phyloP scores from a whole-genome alignment of 2,888 invertebrate species.

The Hermaeophaga mercurialis region DNA sequence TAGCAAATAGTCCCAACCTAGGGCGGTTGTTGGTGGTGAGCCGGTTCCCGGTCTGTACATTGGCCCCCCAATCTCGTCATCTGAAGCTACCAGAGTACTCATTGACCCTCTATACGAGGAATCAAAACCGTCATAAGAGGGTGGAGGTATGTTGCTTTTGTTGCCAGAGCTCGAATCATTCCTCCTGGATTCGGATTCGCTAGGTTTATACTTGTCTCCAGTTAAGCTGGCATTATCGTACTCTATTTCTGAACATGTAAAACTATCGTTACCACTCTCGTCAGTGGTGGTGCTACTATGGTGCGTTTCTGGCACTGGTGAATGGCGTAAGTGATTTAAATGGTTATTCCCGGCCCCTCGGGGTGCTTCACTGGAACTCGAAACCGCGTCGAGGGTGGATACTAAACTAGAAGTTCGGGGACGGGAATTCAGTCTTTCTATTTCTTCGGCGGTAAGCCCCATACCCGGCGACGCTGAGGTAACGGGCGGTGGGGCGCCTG shows the following conservation, averaged over 20 bases:
- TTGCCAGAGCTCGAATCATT: slow-evolving; percentile 55
- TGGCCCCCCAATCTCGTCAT: slow-evolving; percentile 83
- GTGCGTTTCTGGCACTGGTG: slow-evolving; percentile 73
- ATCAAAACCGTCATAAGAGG: slow-evolving; percentile 89
- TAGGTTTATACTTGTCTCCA: slow-evolving; percentile 71
- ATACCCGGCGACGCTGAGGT: slow-evolving; percentile 73
- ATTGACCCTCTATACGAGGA: slow-evolving; percentile 93
- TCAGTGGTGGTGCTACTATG: slow-evolving; percentile 85
- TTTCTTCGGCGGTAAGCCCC: slow-evolving; percentile 91
- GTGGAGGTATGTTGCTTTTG: slow-evolving; percentile 72
- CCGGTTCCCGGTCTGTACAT: slow-evolving; percentile 81
- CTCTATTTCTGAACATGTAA: slow-evolving; percentile 97
- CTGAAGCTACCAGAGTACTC: slow-evolving; percentile 91
- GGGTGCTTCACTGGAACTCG: slow-evolving; percentile 83
- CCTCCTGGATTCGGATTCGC: slow-evolving; percentile 50
- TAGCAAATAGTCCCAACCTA: slow-evolving; percentile 92
- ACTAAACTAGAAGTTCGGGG: slow-evolving; percentile 90
- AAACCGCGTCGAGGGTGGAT: slow-evolving; percentile 91
- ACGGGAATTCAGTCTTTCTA: slow-evolving; percentile 85
- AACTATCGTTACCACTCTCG: slow-evolving; percentile 95
- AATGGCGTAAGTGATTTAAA: slow-evolving; percentile 69
- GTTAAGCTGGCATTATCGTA: slow-evolving; percentile 89
- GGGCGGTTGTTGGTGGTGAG: slow-evolving; percentile 75
- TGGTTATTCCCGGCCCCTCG: slow-evolving; percentile 71
- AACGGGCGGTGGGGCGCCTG: slow-evolving; percentile 71